Evolutionary conservation across 2,888 invertebrate genomes (phyloP).

Genomic region (Mycalesis mineus): DNA sequence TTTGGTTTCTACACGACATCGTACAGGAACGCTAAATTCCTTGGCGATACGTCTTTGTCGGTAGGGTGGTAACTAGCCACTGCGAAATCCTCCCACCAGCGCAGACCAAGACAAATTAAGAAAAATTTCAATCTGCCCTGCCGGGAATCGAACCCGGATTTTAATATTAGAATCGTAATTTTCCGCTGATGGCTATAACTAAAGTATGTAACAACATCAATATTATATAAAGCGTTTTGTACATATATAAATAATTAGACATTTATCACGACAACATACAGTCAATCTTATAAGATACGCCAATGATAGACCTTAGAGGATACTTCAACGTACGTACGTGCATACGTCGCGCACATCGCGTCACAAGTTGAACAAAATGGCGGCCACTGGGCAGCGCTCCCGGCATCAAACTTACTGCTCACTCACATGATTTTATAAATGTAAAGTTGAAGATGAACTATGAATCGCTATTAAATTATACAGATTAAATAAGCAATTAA

Average conservation of each 20-base stretch:
- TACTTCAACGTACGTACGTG: slow-evolving; percentile 2
- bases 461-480: too few species aligned
- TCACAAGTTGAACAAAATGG: background rate
- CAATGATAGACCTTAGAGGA: background rate
- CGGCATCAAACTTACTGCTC: background rate
- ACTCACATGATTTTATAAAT: background rate
- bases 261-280: background rate
- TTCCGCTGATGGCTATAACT: too few species aligned
- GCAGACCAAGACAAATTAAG: too few species aligned
- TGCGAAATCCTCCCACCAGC: too few species aligned
- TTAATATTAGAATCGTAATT: too few species aligned
- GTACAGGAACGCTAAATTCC: too few species aligned
- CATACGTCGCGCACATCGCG: background rate
- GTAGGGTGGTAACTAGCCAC: too few species aligned
- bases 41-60: too few species aligned
- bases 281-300: slow-evolving; percentile 2
- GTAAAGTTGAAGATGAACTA: background rate
- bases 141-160: too few species aligned
- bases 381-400: background rate
- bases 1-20: too few species aligned
- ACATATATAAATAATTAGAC: background rate
- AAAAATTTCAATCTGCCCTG: too few species aligned
- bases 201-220: background rate
- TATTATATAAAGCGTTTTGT: background rate
- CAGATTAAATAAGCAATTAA: too few species aligned